These are phyloP conservation scores for Bathynomus jamesi DNA, from an alignment of 1,140 invertebrate species.

Conservation along the genomic window DNA sequence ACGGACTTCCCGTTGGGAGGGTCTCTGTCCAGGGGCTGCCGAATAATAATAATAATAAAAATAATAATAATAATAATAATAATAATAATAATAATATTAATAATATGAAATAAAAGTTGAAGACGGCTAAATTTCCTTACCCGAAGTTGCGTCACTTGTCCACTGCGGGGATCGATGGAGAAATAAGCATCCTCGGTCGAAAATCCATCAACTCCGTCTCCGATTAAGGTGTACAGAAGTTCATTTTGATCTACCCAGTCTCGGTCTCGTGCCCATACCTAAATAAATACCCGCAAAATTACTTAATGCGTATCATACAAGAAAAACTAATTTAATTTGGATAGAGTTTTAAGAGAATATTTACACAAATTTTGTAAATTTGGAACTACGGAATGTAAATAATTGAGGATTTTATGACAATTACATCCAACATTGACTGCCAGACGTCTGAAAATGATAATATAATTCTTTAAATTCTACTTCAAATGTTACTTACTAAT, in stretches of 20 bases:
- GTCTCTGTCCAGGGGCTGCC: conserved; percentile 87
- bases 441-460: too few species aligned
- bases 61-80: neutral
- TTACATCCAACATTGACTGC: too few species aligned
- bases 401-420: too few species aligned
- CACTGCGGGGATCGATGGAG: conserved; percentile 11
- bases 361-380: too few species aligned
- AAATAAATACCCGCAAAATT: neutral
- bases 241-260: conserved; percentile 8
- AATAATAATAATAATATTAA: conserved; percentile 1
- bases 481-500: too few species aligned
- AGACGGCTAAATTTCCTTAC: conserved; percentile 4
- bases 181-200: conserved; percentile 7
- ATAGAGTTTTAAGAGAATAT: too few species aligned
- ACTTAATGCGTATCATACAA: too few species aligned
- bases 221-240: conserved; percentile 9
- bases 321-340: too few species aligned
- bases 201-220: conserved; percentile 13
- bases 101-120: neutral
- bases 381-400: too few species aligned
- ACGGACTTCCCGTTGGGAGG: conserved; percentile 88
- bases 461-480: too few species aligned
- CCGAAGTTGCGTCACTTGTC: conserved; percentile 10
- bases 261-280: neutral
- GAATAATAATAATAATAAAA: conserved; percentile 1